Conservation (phyloP, 2,113 vertebrate genomes). For the Poeciliopsis turrubarensis region DNA sequence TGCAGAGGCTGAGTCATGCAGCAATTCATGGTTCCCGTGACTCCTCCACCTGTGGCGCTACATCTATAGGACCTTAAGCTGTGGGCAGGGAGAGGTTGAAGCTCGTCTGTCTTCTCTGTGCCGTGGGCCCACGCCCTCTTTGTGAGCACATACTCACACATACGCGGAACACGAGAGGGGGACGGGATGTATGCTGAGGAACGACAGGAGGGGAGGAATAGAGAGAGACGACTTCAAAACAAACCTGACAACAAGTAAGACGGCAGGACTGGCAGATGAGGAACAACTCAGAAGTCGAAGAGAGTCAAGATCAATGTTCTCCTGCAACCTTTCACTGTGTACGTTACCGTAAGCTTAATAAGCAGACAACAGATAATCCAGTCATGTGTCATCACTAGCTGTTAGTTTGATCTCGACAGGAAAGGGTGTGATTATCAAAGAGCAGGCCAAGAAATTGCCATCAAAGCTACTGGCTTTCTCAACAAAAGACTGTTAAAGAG, state of each 20-base stretch:
- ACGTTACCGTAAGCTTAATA: not conserved
- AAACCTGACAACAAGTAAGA: not conserved
- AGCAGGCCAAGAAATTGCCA: not conserved
- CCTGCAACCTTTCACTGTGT: not conserved
- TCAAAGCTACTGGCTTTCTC: not conserved
- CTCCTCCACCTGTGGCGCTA: slow-evolving; percentile 16
- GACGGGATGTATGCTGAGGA: slow-evolving; percentile 22
- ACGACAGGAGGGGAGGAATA: slow-evolving; percentile 2
- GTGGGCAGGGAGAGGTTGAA: slow-evolving; percentile 39
- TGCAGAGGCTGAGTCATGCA: slow-evolving; percentile 3
- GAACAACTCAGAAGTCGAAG: not conserved
- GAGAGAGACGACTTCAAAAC: not conserved
- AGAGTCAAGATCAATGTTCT: not conserved
- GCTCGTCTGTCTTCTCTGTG: slow-evolving; percentile 21
- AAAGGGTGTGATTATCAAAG: slow-evolving; percentile 3
- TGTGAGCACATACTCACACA: slow-evolving; percentile 48
- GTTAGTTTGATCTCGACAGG: slow-evolving; percentile 39
- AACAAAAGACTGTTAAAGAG: not conserved
- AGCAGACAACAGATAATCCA: not conserved
- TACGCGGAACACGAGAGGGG: slow-evolving; percentile 6
- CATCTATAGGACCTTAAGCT: not conserved
- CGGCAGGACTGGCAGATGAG: not conserved
- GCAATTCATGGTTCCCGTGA: slow-evolving; percentile 1
- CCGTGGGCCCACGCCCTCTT: slow-evolving; percentile 58
- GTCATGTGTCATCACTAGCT: slow-evolving; percentile 2